Conservation (phyloP, 2,113 vertebrate genomes). For the Tupaia chinensis region DNA sequence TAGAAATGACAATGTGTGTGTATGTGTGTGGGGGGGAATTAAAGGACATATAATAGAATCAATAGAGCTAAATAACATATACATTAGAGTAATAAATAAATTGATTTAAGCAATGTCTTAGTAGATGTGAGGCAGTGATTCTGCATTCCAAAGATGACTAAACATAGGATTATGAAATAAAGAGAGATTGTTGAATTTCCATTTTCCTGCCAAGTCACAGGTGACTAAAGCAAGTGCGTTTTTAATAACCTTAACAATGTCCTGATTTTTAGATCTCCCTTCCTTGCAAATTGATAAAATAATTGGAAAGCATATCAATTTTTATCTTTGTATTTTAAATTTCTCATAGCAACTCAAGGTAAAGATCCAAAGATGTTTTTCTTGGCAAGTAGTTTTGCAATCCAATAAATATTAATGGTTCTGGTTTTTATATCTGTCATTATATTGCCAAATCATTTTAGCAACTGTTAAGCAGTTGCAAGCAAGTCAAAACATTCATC, state of each 20-base stretch:
- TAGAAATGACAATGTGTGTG: background rate
- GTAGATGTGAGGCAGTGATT: background rate
- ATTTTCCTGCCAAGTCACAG: background rate
- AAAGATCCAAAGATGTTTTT: background rate
- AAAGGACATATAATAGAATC: background rate
- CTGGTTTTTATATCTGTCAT: conserved; percentile 14
- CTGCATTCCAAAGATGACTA: background rate
- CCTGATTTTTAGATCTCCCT: background rate
- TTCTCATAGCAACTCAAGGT: background rate
- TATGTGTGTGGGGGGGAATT: background rate
- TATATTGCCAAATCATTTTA: conserved; percentile 58
- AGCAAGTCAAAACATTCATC: conserved; percentile 45
- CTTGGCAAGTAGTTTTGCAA: conserved; percentile 50
- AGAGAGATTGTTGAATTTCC: background rate
- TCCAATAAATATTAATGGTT: conserved; percentile 33
- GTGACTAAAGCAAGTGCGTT: background rate
- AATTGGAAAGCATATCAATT: background rate
- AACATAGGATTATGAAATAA: background rate
- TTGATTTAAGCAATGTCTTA: conserved; percentile 14
- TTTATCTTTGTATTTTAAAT: conserved; percentile 31
- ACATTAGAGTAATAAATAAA: background rate
- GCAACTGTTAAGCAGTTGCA: conserved; percentile 29
- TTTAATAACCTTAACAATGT: background rate
- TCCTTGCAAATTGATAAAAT: background rate
- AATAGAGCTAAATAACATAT: background rate